These are phyloP conservation scores for Drosophila ambigua DNA, from an alignment of 1,140 invertebrate genomes.

Conservation along the genomic window DNA sequence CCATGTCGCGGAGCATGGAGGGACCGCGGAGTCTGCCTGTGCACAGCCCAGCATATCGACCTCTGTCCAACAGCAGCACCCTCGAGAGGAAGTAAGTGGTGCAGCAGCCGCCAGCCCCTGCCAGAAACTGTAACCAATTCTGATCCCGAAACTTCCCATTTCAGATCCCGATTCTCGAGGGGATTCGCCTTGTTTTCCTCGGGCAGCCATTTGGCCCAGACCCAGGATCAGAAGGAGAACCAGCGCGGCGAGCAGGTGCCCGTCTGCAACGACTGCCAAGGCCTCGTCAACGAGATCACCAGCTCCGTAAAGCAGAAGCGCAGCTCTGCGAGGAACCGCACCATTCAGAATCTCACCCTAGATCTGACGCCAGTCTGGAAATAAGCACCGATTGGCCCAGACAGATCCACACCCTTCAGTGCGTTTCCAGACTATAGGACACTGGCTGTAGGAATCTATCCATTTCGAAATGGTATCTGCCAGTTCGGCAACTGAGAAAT, in stretches of 20 bases:
- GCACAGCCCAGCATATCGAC: slow-evolving; percentile 79
- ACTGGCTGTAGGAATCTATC: slow-evolving; percentile 1
- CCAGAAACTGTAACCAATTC: background rate
- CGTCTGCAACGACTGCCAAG: slow-evolving; percentile 97
- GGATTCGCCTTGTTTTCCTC: slow-evolving; percentile 84
- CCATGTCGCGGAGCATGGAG: slow-evolving; percentile 86
- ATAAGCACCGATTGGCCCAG: slow-evolving; percentile 29
- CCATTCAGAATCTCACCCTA: slow-evolving; percentile 91
- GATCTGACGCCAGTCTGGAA: slow-evolving; percentile 92
- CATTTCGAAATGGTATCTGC: too few relatives aligned
- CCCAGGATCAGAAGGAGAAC: slow-evolving; percentile 85
- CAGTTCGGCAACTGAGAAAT: slow-evolving; percentile 15
- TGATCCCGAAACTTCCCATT: background rate
- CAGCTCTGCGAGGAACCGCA: slow-evolving; percentile 90
- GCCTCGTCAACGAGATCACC: slow-evolving; percentile 96
- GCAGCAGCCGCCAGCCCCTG: background rate
- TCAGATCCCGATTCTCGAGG: slow-evolving; percentile 84
- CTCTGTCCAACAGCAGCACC: slow-evolving; percentile 84
- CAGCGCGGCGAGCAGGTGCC: slow-evolving; percentile 92
- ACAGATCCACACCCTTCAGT: background rate
- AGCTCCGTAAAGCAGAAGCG: slow-evolving; percentile 91
- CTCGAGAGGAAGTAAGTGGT: slow-evolving; percentile 85
- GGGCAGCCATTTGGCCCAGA: slow-evolving; percentile 81
- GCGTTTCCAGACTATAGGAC: slow-evolving; percentile 25
- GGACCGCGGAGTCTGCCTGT: slow-evolving; percentile 85